Conservation (phyloP, 92 coral and sea anemone genomes). For the Epizoanthus illoricatus region DNA sequence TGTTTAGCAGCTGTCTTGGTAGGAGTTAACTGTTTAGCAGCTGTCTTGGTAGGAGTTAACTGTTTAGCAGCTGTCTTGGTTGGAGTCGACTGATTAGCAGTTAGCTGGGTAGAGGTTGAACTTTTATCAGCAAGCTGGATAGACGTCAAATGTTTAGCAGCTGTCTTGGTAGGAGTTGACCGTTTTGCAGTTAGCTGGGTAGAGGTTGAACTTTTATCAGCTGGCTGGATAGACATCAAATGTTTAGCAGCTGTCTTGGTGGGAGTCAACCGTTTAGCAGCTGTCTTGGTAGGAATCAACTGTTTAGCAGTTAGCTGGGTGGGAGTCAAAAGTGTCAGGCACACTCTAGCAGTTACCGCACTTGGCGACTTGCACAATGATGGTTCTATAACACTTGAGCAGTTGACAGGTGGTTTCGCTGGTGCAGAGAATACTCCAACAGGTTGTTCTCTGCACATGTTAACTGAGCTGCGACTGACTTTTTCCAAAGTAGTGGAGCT, state of each 20-base stretch:
- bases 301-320: neutral
- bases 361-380: neutral
- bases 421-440: neutral
- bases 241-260: too few species aligned
- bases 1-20: neutral
- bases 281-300: neutral
- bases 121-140: neutral
- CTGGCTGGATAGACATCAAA: neutral
- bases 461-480: too few species aligned
- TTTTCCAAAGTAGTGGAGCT: too few species aligned
- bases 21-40: neutral
- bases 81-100: neutral
- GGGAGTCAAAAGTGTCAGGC: neutral
- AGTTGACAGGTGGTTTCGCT: neutral
- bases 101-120: neutral
- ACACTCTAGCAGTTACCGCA: neutral
- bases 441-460: too few species aligned
- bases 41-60: too few species aligned
- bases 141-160: too few species aligned
- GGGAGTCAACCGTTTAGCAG: neutral
- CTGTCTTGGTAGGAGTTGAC: neutral
- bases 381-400: neutral
- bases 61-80: neutral
- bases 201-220: neutral
- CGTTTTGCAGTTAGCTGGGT: neutral